Conservation (phyloP, 1,140 invertebrate genomes). For the Holotrichia oblita region DNA sequence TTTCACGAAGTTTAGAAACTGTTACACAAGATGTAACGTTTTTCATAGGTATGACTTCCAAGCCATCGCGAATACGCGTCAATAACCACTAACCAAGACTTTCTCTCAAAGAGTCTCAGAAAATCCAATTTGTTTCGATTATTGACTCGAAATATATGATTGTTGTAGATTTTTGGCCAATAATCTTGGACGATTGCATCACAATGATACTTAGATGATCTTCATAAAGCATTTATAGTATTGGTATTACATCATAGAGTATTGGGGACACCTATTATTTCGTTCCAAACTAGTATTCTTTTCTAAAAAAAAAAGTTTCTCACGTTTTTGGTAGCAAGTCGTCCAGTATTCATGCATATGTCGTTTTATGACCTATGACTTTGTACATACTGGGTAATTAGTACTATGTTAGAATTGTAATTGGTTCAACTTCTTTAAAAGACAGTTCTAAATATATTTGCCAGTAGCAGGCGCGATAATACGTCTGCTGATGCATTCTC, state of each 20-base stretch:
- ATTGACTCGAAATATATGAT: neutral
- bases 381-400: neutral
- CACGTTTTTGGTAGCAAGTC: too few species aligned
- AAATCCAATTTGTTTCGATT: neutral
- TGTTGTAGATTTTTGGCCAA: neutral
- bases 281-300: neutral
- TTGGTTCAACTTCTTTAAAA: neutral
- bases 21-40: neutral
- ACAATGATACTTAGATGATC: neutral
- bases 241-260: neutral
- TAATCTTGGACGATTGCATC: neutral
- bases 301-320: too few species aligned
- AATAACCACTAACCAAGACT: neutral
- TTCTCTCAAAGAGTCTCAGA: too few species aligned
- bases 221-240: neutral
- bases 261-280: neutral
- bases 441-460: neutral
- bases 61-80: neutral
- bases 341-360: too few species aligned
- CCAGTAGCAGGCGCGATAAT: neutral
- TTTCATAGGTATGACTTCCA: neutral
- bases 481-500: neutral
- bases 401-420: too few species aligned
- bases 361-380: too few species aligned
- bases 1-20: neutral